A percentile compares a stretch with the other conserved stretches of the same genome.
Conservation (phyloP, 2,797 vertebrate genomes). For the Phrynocephalus forsythii region DNA sequence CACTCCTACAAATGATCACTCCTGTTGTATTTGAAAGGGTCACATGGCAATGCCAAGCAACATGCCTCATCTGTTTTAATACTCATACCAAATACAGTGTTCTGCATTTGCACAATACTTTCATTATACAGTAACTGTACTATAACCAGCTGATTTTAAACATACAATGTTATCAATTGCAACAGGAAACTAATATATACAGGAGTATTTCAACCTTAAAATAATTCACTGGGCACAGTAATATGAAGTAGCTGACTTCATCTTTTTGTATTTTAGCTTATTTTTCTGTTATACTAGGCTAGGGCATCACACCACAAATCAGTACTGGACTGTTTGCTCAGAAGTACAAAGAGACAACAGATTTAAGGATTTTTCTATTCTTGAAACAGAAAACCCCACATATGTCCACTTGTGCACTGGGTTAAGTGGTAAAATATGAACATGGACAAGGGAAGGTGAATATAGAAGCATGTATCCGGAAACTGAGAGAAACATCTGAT, state of each 20-base stretch:
- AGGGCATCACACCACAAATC: too few relatives aligned
- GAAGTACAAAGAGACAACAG: not conserved
- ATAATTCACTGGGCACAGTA: too few relatives aligned
- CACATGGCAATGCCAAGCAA: not conserved
- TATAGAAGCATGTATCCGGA: not conserved
- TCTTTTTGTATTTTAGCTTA: too few relatives aligned
- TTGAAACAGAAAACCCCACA: not conserved
- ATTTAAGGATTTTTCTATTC: not conserved
- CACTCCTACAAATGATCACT: not conserved
- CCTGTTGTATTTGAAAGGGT: not conserved
- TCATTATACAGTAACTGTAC: not conserved
- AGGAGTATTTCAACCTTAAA: too few relatives aligned
- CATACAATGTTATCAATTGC: too few relatives aligned
- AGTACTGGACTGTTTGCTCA: not conserved
- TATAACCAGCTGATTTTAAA: not conserved
- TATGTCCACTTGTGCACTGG: not conserved
- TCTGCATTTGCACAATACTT: not conserved
- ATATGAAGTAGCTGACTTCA: too few relatives aligned
- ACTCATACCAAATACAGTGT: not conserved
- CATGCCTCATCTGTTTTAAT: not conserved
- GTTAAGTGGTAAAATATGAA: not conserved
- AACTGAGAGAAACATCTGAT: not conserved
- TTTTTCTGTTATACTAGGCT: too few relatives aligned
- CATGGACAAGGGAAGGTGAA: not conserved
- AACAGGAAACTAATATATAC: too few relatives aligned